Conservation (phyloP, 2,888 invertebrate species). For the Gastracanthus pulcherrimus region DNA sequence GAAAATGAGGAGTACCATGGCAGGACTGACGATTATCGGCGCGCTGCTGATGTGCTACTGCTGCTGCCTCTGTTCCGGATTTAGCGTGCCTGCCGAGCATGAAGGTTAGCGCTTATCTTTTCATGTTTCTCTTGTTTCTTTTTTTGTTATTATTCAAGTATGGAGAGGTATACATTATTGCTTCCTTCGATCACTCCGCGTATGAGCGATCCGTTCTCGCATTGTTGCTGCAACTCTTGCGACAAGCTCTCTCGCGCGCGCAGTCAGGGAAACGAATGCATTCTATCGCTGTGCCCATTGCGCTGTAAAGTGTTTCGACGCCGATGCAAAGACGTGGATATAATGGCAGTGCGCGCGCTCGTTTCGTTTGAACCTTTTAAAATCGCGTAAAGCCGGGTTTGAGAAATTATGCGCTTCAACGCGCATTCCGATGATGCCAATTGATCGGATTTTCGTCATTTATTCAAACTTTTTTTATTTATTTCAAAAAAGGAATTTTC, state of each 20-base stretch:
- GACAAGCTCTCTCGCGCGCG: too few species aligned
- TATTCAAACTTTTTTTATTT: background rate
- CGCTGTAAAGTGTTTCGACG: background rate
- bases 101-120: conserved; percentile 33
- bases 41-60: background rate
- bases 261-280: background rate
- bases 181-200: too few species aligned
- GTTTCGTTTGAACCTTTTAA: too few species aligned
- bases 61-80: conserved; percentile 28
- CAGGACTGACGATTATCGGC: background rate
- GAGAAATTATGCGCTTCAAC: background rate
- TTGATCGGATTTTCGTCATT: background rate
- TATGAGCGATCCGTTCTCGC: background rate
- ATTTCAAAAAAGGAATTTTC: background rate
- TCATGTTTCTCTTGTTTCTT: background rate
- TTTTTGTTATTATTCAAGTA: too few species aligned
- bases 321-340: too few species aligned
- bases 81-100: conserved; percentile 37
- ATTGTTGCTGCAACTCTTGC: background rate
- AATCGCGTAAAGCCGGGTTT: too few species aligned
- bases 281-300: background rate
- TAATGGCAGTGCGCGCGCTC: too few species aligned
- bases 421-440: too few species aligned
- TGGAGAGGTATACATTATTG: too few species aligned
- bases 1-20: background rate